Percentiles rank a stretch among this genome's conserved stretches.
Evolutionary conservation across 53 echinoderm and acorn worm genomes (phyloP).

Genomic region (Henricia sp.): DNA sequence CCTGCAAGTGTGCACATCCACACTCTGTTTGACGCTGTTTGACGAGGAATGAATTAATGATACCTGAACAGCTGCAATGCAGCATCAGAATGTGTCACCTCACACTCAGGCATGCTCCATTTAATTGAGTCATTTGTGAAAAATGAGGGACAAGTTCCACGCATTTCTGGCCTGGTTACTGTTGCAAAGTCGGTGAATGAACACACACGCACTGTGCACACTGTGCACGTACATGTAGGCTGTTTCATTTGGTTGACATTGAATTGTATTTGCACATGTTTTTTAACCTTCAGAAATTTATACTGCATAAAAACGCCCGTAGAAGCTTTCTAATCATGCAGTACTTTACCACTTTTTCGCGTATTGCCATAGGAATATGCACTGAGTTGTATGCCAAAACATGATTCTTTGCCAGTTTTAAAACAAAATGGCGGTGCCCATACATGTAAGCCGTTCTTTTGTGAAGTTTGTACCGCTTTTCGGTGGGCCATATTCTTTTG

Average conservation of each 20-base stretch:
- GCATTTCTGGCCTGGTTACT: background rate
- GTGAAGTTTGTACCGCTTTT: too few relatives aligned
- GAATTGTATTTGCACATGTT: background rate
- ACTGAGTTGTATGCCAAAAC: too few relatives aligned
- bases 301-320: too few relatives aligned
- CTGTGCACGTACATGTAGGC: background rate
- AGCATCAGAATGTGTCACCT: background rate
- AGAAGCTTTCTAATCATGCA: too few relatives aligned
- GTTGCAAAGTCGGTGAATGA: background rate
- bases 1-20: too few relatives aligned
- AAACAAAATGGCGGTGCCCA: too few relatives aligned
- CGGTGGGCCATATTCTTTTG: too few relatives aligned
- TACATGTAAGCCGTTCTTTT: too few relatives aligned
- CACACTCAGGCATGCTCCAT: background rate
- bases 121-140: conserved; percentile 4
- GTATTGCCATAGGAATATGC: too few relatives aligned
- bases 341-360: too few relatives aligned
- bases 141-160: background rate
- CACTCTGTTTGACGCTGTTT: background rate
- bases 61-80: background rate
- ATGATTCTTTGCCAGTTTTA: too few relatives aligned
- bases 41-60: background rate
- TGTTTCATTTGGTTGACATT: background rate
- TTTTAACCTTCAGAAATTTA: too few relatives aligned
- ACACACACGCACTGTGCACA: background rate